Conservation (phyloP, 2,113 vertebrate genomes). For the Apteryx owenii region DNA sequence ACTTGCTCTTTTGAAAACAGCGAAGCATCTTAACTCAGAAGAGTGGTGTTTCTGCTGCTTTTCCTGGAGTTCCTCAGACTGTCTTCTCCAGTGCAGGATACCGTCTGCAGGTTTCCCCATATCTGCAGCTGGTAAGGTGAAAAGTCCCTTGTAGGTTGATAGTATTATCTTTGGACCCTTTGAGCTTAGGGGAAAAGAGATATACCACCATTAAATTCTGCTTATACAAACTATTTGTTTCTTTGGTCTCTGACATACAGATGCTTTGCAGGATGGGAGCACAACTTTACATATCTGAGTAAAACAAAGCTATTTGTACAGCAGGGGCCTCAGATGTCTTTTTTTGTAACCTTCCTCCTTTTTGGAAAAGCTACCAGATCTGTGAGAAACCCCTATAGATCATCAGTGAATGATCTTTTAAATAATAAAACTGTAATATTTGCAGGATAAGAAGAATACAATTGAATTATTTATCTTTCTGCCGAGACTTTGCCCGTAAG, state of each 20-base stretch:
- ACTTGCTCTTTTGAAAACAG: neutral
- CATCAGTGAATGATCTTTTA: neutral
- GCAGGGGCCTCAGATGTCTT: neutral
- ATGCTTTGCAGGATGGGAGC: neutral
- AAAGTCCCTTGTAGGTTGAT: neutral
- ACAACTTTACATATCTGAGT: neutral
- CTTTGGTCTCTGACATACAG: neutral
- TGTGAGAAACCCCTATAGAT: neutral
- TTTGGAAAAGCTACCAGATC: neutral
- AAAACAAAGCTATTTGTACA: neutral
- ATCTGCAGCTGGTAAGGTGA: neutral
- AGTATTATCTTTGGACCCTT: neutral
- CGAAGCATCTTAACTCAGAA: neutral
- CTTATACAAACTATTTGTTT: neutral
- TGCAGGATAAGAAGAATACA: neutral
- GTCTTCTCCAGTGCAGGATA: neutral
- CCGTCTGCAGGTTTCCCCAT: neutral
- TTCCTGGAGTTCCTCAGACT: neutral
- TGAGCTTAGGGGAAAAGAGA: neutral
- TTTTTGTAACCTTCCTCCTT: neutral
- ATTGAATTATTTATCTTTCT: neutral
- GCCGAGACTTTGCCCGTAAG: neutral
- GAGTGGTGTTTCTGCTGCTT: neutral
- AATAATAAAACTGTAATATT: neutral
- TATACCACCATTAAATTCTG: neutral